Base-by-base conservation (phyloP, 2,113 vertebrate genomes). In the Leptodactylus fuscus region DNA sequence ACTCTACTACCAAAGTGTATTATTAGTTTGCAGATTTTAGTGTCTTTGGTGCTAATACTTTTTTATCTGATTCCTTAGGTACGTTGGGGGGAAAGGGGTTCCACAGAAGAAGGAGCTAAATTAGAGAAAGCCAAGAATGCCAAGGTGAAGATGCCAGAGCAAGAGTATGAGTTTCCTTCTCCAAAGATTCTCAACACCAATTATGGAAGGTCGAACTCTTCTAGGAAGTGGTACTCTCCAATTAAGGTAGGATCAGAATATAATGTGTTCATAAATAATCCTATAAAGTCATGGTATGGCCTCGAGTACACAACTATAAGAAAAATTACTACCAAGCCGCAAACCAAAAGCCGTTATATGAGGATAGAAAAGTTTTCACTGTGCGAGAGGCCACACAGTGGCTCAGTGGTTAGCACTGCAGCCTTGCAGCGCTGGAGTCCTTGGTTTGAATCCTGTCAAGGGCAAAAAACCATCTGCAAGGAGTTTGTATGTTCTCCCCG, bases 81-180 rank as follows among this genome's bases (percentile, higher is more conserved):
- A 27, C 98, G 98, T 67, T 99, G 98, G 98, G 98, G 98, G 62
- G 98, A 99, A 85, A 98, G 93, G 81, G 98, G 98, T 44, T 99
- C 98, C 44, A 99, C 98, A 0, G 98, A 99, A 88, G 98, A 99
- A 92, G 98, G 98, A 0, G 97, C 98, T 16, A 99, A 99, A 88
- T 69, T 99, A 88, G 98, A 99, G 89, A 99, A 99, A 83, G 97
- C 97, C 81, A 99, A 99, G 92, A 99, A 99, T 0, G 98, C 98
- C 8, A 93, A 95, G 46, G 97, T 99, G 41, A 98, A 98, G 91
- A 97, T 98, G 97, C 98, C 98, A 0, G 97, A 98, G 29, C 97
- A 98, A 89, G 98, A 99, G 36, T 97, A 94, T 0, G 95, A 93
- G 73, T 92, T 89, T 46, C 91, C 94, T 0, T 94, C 96, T 27